These are phyloP conservation scores for Babylonia areolata DNA, from an alignment of 1,140 invertebrate species.

Conservation along the genomic window DNA sequence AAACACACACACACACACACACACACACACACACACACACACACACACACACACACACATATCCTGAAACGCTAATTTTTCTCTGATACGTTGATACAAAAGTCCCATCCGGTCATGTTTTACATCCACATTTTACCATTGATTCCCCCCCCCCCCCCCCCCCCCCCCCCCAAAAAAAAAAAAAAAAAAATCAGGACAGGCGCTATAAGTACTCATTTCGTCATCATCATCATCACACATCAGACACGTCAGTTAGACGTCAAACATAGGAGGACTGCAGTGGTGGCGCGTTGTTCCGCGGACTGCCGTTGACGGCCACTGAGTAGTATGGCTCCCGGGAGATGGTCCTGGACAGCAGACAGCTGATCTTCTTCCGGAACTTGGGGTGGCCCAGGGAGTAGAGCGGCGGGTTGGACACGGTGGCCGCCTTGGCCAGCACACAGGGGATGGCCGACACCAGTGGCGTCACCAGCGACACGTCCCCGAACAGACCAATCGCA, in stretches of 20 bases:
- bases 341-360: not conserved
- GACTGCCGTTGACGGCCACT: not conserved
- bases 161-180: too few species aligned
- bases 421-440: conserved; percentile 85
- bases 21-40: too few species aligned
- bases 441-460: conserved; percentile 82
- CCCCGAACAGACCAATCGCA: conserved; percentile 86
- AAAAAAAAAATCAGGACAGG: too few species aligned
- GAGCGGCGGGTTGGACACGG: conserved; percentile 87
- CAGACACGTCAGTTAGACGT: too few species aligned
- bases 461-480: conserved; percentile 78
- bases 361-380: conserved; percentile 36
- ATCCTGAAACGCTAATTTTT: too few species aligned
- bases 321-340: not conserved
- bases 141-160: too few species aligned
- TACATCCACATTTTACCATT: too few species aligned
- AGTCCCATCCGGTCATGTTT: too few species aligned
- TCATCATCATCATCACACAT: too few species aligned
- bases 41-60: too few species aligned
- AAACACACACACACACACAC: too few species aligned
- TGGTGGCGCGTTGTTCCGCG: not conserved
- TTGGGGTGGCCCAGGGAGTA: conserved; percentile 80
- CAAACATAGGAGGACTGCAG: not conserved
- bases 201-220: not conserved
- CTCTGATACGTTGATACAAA: too few species aligned